A percentile compares a stretch with the other conserved stretches of the same genome.
Evolutionary conservation across 2,888 invertebrate genomes (phyloP).

Genomic region (Nomada fucata): DNA sequence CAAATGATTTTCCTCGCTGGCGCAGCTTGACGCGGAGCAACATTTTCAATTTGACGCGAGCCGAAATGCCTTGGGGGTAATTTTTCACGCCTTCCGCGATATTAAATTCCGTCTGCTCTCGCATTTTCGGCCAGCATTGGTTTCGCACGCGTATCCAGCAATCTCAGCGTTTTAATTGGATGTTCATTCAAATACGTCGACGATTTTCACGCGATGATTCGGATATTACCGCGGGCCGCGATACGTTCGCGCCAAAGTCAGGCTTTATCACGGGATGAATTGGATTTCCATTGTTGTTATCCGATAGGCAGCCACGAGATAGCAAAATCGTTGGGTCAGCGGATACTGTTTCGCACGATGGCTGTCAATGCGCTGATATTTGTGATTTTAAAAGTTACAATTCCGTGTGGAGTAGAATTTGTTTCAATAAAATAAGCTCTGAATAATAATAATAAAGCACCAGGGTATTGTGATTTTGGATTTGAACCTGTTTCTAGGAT

Average conservation of each 20-base stretch:
- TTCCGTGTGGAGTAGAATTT: too few species aligned
- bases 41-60: slow-evolving; percentile 30
- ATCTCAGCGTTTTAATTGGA: not conserved
- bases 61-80: not conserved
- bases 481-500: too few species aligned
- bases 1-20: too few species aligned
- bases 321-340: not conserved
- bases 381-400: too few species aligned
- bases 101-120: not conserved
- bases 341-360: not conserved
- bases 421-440: too few species aligned
- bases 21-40: not conserved
- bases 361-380: not conserved
- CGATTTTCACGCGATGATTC: not conserved
- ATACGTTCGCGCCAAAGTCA: not conserved
- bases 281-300: not conserved
- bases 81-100: slow-evolving; percentile 8
- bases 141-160: not conserved
- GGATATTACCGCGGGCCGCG: not conserved
- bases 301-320: not conserved
- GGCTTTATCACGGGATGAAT: not conserved
- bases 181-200: not conserved
- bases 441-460: too few species aligned
- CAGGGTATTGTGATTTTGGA: too few species aligned
- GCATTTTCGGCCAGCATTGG: not conserved